phyloP scores from a whole-genome alignment of 2,113 vertebrate genomes.

The Pampusana beccarii region DNA sequence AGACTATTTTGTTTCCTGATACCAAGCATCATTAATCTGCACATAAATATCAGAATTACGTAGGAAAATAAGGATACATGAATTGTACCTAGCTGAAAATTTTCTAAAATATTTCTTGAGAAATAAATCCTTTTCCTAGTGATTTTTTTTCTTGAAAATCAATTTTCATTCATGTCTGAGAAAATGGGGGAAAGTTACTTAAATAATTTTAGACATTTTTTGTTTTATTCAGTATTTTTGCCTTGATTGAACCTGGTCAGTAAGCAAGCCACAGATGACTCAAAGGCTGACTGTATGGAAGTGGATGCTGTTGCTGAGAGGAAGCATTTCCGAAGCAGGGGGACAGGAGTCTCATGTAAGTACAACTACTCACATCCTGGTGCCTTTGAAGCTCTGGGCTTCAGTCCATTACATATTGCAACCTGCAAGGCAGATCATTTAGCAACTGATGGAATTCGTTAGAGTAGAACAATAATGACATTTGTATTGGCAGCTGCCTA shows the following conservation, averaged over 20 bases:
- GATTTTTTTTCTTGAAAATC: background rate
- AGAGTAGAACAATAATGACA: constrained; percentile 45
- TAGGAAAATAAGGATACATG: background rate
- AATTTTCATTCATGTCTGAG: background rate
- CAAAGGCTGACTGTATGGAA: background rate
- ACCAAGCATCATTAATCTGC: background rate
- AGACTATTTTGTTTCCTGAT: background rate
- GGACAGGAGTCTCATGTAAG: background rate
- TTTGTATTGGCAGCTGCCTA: constrained; percentile 58
- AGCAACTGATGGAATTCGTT: constrained; percentile 61
- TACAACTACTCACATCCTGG: background rate
- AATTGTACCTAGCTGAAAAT: background rate
- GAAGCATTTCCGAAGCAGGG: background rate
- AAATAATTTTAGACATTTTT: background rate
- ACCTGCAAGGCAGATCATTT: constrained; percentile 62
- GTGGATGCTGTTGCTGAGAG: background rate
- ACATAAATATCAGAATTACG: background rate
- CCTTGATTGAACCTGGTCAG: background rate
- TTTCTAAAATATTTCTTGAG: background rate
- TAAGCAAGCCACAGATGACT: constrained; percentile 11
- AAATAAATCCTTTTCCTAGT: background rate
- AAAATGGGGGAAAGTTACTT: background rate
- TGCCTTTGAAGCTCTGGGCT: background rate
- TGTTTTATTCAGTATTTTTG: background rate
- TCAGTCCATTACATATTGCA: constrained; percentile 13